Evolutionary conservation across 2,113 vertebrate genomes (phyloP).

Genomic region (Elgaria multicarinata): DNA sequence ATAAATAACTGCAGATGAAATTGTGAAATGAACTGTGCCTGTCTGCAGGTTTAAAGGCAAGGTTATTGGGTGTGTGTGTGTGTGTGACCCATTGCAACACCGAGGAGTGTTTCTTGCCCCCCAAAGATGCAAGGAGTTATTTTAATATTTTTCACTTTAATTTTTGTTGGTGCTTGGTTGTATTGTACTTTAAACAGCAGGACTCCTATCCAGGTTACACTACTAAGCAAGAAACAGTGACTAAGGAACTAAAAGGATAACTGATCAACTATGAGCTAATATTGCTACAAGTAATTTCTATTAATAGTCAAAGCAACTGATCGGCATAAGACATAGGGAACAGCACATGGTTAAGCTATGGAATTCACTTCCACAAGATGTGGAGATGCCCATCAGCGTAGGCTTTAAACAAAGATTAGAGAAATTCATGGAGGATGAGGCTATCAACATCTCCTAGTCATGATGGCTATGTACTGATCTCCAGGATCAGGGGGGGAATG

Average conservation of each 20-base stretch:
- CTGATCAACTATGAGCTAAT: neutral
- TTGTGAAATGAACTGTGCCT: neutral
- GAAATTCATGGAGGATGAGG: neutral
- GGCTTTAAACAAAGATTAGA: neutral
- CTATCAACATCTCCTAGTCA: too few relatives aligned
- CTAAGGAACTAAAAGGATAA: neutral
- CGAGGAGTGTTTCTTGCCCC: neutral
- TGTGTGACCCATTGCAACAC: too few relatives aligned
- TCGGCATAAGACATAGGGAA: neutral
- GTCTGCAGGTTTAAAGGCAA: neutral
- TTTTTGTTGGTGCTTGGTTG: neutral
- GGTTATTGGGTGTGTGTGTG: rapidly evolving
- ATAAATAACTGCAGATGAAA: neutral
- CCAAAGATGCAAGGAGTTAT: neutral
- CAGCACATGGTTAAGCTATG: neutral
- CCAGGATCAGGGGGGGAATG: too few relatives aligned
- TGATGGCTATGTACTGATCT: too few relatives aligned
- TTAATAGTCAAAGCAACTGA: neutral
- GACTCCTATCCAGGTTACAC: neutral
- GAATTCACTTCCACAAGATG: neutral
- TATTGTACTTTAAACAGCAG: neutral
- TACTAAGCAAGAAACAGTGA: neutral
- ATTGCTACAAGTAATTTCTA: neutral
- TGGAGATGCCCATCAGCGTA: neutral
- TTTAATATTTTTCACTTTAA: neutral